Base-by-base conservation (phyloP, 2,113 vertebrate species). In the Pagrus major region DNA sequence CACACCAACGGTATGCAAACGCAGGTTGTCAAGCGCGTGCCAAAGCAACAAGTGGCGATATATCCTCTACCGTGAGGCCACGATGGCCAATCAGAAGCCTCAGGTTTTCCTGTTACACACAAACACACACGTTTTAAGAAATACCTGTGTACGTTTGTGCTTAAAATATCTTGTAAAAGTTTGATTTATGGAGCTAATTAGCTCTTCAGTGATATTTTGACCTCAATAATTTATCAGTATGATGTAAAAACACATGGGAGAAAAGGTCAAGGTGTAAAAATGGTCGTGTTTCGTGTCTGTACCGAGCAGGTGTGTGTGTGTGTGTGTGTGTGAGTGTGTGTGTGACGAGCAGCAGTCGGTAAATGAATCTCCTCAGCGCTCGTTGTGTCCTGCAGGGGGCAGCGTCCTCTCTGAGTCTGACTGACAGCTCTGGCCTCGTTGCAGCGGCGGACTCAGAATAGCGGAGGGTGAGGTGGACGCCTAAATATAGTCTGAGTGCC, bases 401-500 rank as follows among this genome's bases (percentile, higher is more conserved):
- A 51, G 55, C 16, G 70, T 84, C 10, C 15, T 0, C 77, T 71
- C 58, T 59, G 25, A 3, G 16, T 49, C 33, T 61, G 56, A 10
- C 51, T 64, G 51, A 58, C 66, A 47, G 63, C 58, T 61, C 6
- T 86, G 87, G 87, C 89, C 92, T 88, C 52, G 20, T 84, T 91
- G 49, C 83, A 59, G 63, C 52, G 39, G 81, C 65, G 68, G 49
- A 56, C 78, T 76, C 35, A 37, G 78, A 73, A 25, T 47, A 58
- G 49, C 35, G 84, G 75, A 37, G 65, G 65, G 71, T 67, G 84
- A 86, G 67, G 60, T 46, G 51, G 31, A 37, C 18, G 42, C 39
- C 90, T 92, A 92, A 92, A 92, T 81, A 88, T 91, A 92, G 85
- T 6, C 75, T 3, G 63, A 60, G 81, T 76, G 86, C 72, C 70